Conservation (phyloP, 2,113 vertebrate species). For the Origma solitaria region DNA sequence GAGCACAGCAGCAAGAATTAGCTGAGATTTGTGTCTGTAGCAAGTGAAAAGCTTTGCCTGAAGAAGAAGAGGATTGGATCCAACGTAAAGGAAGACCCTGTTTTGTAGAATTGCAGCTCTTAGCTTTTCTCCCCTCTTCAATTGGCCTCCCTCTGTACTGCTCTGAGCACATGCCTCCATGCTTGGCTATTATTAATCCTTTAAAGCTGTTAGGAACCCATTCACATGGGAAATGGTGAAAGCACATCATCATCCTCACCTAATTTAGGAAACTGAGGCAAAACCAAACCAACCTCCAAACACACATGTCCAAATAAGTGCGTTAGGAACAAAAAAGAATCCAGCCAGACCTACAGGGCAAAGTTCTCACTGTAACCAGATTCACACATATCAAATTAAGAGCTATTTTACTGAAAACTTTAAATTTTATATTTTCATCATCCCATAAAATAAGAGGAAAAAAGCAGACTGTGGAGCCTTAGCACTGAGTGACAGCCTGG, state of each 20-base stretch:
- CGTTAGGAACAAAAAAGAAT: background rate
- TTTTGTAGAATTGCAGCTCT: conserved; percentile 17
- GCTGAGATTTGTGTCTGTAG: background rate
- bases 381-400: background rate
- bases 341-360: background rate
- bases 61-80: background rate
- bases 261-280: background rate
- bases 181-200: background rate
- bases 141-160: background rate
- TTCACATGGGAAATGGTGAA: background rate
- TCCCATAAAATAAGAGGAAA: background rate
- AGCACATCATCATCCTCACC: background rate
- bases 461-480: background rate
- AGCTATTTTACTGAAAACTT: background rate
- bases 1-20: background rate
- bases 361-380: background rate
- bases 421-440: background rate
- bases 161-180: background rate
- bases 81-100: background rate
- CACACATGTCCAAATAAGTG: background rate
- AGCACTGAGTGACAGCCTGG: background rate
- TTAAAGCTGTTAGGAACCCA: background rate
- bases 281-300: background rate
- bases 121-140: background rate
- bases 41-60: background rate